These are phyloP conservation scores for Xylocampa areola DNA, from an alignment of 2,888 invertebrate species.

Conservation along the genomic window DNA sequence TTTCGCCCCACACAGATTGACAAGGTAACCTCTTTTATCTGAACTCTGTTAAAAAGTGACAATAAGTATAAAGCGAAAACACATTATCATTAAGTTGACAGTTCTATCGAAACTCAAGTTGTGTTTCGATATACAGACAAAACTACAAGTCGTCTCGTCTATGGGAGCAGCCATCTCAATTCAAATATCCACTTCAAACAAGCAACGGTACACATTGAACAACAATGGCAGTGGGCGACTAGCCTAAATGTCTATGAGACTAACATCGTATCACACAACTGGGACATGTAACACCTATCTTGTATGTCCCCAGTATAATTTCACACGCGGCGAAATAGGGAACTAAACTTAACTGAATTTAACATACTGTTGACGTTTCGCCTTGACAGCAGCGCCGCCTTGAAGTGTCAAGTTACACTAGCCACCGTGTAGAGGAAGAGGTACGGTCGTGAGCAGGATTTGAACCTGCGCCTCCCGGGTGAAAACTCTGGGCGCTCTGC, in stretches of 20 bases:
- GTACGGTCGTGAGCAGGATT: too few relatives aligned
- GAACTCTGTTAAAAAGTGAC: too few relatives aligned
- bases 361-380: slow-evolving; percentile 5
- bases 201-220: slow-evolving; percentile 46
- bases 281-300: slow-evolving; percentile 2
- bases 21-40: too few relatives aligned
- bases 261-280: slow-evolving; percentile 11
- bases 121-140: too few relatives aligned
- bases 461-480: too few relatives aligned
- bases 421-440: neutral
- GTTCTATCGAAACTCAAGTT: too few relatives aligned
- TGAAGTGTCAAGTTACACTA: neutral
- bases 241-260: too few relatives aligned
- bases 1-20: too few relatives aligned
- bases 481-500: too few relatives aligned
- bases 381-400: neutral
- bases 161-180: slow-evolving; percentile 20
- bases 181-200: slow-evolving; percentile 26
- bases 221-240: slow-evolving; percentile 35
- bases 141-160: slow-evolving; percentile 17
- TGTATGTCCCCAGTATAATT: neutral
- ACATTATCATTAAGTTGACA: too few relatives aligned
- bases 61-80: too few relatives aligned
- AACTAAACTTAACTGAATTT: slow-evolving; percentile 14
- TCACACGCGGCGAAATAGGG: neutral